Conservation (phyloP, 1,140 invertebrate genomes). For the Akabosia matsudoensis region DNA sequence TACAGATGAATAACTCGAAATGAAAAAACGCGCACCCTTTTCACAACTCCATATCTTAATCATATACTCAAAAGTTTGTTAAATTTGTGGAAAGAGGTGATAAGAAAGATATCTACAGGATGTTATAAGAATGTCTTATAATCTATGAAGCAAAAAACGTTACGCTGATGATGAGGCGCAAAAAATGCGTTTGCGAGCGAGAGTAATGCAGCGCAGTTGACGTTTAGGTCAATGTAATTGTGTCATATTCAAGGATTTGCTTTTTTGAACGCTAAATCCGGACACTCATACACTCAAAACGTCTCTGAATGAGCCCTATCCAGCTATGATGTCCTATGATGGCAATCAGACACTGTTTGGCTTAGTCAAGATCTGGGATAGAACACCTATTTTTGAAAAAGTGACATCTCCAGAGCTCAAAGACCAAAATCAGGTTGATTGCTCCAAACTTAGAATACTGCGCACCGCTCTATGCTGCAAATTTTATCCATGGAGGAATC, state of each 20-base stretch:
- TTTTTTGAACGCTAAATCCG: slow-evolving; percentile 6
- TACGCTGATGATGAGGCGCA: neutral
- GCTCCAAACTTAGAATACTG: neutral
- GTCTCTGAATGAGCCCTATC: neutral
- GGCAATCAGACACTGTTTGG: neutral
- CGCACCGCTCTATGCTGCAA: neutral
- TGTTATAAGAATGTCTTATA: too few species aligned
- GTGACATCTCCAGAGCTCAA: neutral
- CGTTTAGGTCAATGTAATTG: slow-evolving; percentile 22
- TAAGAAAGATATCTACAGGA: too few species aligned
- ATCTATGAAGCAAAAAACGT: too few species aligned
- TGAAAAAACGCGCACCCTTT: neutral
- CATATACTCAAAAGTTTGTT: too few species aligned
- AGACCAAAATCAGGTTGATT: neutral
- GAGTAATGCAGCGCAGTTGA: neutral
- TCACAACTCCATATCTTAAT: too few species aligned
- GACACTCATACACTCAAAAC: slow-evolving; percentile 20
- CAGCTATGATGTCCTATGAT: neutral
- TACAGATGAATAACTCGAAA: neutral
- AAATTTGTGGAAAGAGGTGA: too few species aligned
- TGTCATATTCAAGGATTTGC: neutral
- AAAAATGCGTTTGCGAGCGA: neutral
- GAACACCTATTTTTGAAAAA: slow-evolving; percentile 1
- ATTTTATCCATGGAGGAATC: neutral
- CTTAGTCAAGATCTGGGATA: neutral